Percentiles rank a stretch among this genome's conserved stretches.
These are phyloP conservation scores for Brachypodius melanocephalos DNA, from an alignment of 2,113 vertebrate genomes.

Conservation along the genomic window DNA sequence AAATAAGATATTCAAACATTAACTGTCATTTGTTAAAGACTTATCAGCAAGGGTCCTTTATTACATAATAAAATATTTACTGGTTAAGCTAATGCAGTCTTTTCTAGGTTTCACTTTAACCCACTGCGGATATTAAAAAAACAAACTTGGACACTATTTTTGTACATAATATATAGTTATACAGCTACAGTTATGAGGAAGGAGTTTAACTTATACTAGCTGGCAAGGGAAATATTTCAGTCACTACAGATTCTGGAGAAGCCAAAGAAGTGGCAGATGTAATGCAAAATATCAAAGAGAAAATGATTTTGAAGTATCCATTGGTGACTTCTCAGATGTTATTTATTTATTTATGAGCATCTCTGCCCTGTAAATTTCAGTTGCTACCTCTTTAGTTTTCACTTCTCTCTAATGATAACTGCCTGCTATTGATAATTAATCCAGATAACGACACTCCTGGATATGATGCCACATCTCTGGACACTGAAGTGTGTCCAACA, in stretches of 20 bases:
- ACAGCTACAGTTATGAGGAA: not conserved
- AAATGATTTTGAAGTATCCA: not conserved
- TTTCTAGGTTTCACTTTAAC: not conserved
- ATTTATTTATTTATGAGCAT: slow-evolving; percentile 17
- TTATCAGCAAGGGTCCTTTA: not conserved
- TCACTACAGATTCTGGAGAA: not conserved
- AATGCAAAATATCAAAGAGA: not conserved
- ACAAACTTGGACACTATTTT: not conserved
- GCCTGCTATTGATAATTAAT: slow-evolving; percentile 76
- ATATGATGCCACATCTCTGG: slow-evolving; percentile 72
- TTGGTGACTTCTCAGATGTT: not conserved
- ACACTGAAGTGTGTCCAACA: slow-evolving; percentile 77
- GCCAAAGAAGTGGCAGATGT: not conserved
- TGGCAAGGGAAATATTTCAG: not conserved
- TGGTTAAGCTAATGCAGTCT: not conserved
- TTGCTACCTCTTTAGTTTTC: slow-evolving; percentile 58
- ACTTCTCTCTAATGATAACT: slow-evolving; percentile 65
- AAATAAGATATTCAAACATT: not conserved
- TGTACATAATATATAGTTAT: not conserved
- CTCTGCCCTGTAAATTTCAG: slow-evolving; percentile 52
- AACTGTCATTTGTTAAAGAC: not conserved
- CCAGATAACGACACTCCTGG: slow-evolving; percentile 71
- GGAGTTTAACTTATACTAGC: not conserved
- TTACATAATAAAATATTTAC: not conserved
- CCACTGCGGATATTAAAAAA: not conserved